These are phyloP conservation scores for Hemiscyllium ocellatum DNA, from an alignment of 2,113 vertebrate species.

Conservation along the genomic window DNA sequence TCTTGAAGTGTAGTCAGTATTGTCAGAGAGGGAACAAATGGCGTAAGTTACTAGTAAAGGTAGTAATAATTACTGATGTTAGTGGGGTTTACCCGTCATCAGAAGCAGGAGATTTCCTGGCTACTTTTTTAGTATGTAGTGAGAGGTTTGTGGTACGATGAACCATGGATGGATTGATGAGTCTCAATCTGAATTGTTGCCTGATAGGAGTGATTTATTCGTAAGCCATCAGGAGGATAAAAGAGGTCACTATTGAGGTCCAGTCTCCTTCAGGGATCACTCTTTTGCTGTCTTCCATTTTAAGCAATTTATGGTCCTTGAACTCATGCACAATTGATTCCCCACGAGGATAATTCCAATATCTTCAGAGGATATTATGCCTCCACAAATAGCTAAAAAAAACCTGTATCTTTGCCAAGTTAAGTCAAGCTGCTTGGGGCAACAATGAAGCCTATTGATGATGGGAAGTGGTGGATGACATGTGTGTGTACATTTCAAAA, in stretches of 20 bases:
- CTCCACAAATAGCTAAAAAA: not conserved
- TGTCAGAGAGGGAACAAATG: not conserved
- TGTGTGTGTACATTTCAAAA: not conserved
- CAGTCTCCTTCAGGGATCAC: not conserved
- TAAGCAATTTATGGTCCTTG: not conserved
- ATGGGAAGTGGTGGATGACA: not conserved
- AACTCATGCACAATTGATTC: not conserved
- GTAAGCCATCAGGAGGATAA: not conserved
- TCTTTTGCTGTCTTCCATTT: not conserved
- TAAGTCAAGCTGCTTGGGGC: not conserved
- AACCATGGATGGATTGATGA: not conserved
- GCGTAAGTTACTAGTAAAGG: not conserved
- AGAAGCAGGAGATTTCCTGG: not conserved
- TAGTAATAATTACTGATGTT: not conserved
- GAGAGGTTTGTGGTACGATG: not conserved
- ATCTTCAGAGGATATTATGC: not conserved
- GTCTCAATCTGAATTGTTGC: not conserved
- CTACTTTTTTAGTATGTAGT: not conserved
- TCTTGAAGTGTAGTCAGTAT: not conserved
- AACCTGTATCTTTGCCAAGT: not conserved
- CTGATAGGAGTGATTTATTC: not conserved
- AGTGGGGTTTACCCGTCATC: not conserved
- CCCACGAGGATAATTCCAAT: not conserved
- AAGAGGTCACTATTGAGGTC: not conserved
- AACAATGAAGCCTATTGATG: not conserved